phyloP scores from a whole-genome alignment of 2,113 vertebrate genomes.

The Apodemus sylvaticus region DNA sequence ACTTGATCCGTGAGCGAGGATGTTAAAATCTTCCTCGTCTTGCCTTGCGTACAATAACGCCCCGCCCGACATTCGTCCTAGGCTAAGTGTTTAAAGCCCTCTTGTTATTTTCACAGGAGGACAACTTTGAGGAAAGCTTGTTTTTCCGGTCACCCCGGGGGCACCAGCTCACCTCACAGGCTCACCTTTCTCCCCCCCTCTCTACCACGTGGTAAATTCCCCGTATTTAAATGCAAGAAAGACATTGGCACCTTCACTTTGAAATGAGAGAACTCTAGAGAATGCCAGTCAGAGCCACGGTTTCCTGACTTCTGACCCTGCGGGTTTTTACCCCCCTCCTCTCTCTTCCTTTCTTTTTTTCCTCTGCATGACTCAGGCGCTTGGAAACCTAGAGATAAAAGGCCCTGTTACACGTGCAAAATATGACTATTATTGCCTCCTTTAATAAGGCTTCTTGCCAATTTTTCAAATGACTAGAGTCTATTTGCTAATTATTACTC shows the following conservation, averaged over 20 bases:
- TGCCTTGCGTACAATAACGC: slow-evolving; percentile 51
- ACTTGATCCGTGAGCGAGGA: slow-evolving; percentile 9
- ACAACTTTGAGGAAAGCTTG: slow-evolving; percentile 43
- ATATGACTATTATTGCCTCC: slow-evolving; percentile 79
- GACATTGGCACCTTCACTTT: slow-evolving; percentile 45
- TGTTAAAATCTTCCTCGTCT: slow-evolving; percentile 49
- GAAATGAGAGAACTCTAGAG: slow-evolving; percentile 30
- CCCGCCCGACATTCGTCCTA: slow-evolving; percentile 14
- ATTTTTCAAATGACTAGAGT: slow-evolving; percentile 70
- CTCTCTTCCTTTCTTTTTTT: neutral
- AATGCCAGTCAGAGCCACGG: slow-evolving; percentile 65
- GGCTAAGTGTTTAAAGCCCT: slow-evolving; percentile 56
- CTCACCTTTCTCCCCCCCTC: neutral
- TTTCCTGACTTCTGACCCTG: slow-evolving; percentile 72
- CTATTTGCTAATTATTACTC: slow-evolving; percentile 67
- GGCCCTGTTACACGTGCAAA: slow-evolving; percentile 77
- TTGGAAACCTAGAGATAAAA: slow-evolving; percentile 73
- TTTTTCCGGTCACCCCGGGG: slow-evolving; percentile 29
- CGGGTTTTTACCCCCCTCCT: neutral
- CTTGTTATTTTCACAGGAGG: slow-evolving; percentile 66
- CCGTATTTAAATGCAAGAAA: slow-evolving; percentile 60
- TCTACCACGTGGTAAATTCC: slow-evolving; percentile 16
- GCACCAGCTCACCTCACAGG: neutral
- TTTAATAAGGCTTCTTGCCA: slow-evolving; percentile 78
- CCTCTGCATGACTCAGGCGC: slow-evolving; percentile 63